Conservation (phyloP, 2,113 vertebrate species). For the Microcebus tavaratra region DNA sequence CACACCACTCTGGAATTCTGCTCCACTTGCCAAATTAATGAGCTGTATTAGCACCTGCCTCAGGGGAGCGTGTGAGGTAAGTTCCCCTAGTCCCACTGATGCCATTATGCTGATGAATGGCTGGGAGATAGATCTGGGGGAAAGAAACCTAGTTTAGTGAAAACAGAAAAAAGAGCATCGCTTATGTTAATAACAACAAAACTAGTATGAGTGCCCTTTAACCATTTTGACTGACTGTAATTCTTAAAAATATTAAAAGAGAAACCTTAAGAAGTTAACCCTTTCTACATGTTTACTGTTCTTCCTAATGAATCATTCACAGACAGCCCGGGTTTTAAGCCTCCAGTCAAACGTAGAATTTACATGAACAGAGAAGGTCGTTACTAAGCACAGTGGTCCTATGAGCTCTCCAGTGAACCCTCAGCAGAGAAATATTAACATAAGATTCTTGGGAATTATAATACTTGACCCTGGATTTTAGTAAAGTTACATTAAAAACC, state of each 20-base stretch:
- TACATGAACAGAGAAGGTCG: background rate
- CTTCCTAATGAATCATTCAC: background rate
- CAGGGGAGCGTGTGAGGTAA: background rate
- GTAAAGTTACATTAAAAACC: background rate
- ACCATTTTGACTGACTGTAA: background rate
- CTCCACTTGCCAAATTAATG: constrained; percentile 30
- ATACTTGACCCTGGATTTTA: background rate
- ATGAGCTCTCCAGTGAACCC: background rate
- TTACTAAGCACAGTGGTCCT: background rate
- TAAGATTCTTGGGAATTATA: background rate
- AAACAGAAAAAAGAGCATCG: background rate
- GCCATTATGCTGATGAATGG: background rate
- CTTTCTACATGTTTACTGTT: background rate
- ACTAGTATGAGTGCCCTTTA: background rate
- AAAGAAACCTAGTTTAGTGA: background rate
- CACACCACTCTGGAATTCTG: background rate
- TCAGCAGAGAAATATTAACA: background rate
- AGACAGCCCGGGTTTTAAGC: background rate
- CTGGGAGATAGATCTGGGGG: background rate
- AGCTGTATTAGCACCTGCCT: constrained; percentile 7
- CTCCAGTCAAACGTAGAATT: background rate
- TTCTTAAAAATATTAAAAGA: constrained; percentile 19
- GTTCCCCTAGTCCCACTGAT: background rate
- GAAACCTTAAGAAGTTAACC: background rate
- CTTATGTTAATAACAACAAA: constrained; percentile 17